Percentiles rank a stretch among this genome's conserved stretches.
phyloP scores from a whole-genome alignment of 2,797 vertebrate genomes.

The Glossophaga mutica region DNA sequence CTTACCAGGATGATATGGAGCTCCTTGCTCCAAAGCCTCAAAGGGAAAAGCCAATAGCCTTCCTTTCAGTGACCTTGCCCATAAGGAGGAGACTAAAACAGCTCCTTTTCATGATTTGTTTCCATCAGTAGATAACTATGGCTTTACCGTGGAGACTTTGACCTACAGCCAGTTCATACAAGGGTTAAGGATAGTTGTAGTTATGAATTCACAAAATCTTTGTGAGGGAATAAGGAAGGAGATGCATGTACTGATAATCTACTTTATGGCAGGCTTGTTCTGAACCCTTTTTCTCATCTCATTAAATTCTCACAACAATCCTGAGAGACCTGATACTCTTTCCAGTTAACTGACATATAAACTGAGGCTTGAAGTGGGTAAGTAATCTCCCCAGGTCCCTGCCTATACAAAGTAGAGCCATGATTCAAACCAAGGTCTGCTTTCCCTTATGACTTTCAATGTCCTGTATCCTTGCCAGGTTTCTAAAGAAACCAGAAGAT shows the following conservation, averaged over 20 bases:
- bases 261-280: background rate
- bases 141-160: background rate
- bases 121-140: background rate
- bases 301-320: background rate
- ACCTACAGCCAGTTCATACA: background rate
- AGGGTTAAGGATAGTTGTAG: background rate
- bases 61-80: background rate
- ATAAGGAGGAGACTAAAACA: background rate
- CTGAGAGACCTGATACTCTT: background rate
- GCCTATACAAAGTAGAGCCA: background rate
- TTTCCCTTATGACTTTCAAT: background rate
- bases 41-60: background rate
- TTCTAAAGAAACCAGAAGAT: conserved; percentile 41
- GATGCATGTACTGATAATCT: background rate
- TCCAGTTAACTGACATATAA: background rate
- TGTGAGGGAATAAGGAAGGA: background rate
- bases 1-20: background rate
- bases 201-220: background rate
- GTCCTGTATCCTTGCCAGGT: background rate
- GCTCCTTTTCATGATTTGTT: background rate
- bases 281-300: background rate
- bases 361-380: background rate
- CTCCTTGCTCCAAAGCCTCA: background rate
- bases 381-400: background rate
- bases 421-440: background rate